Evolutionary conservation across 2,888 invertebrate genomes (phyloP).

Genomic region (Boloria euphrosyne): DNA sequence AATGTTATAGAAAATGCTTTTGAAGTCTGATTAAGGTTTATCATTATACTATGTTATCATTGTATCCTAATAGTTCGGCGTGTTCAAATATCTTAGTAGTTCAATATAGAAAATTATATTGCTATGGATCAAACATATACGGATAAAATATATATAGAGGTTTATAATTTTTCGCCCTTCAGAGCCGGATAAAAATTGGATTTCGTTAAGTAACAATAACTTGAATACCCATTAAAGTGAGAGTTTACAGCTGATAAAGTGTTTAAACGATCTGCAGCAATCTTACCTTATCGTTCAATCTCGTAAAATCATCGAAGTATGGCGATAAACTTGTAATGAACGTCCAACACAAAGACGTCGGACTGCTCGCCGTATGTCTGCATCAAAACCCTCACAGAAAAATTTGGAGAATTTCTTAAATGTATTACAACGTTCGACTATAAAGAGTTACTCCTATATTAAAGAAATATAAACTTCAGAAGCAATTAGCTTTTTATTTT

Average conservation of each 20-base stretch:
- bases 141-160: too few relatives aligned
- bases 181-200: background rate
- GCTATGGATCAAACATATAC: too few relatives aligned
- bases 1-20: slow-evolving; percentile 7
- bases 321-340: slow-evolving; percentile 27
- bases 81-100: too few relatives aligned
- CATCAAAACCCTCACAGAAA: background rate
- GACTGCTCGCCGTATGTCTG: background rate
- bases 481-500: too few relatives aligned
- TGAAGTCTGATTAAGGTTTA: slow-evolving; percentile 13
- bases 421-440: background rate
- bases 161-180: too few relatives aligned
- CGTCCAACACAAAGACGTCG: slow-evolving; percentile 8
- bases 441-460: too few relatives aligned
- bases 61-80: too few relatives aligned
- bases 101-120: too few relatives aligned
- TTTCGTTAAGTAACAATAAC: background rate
- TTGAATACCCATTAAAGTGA: background rate
- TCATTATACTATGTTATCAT: background rate
- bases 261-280: slow-evolving; percentile 7
- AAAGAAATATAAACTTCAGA: too few relatives aligned
- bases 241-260: background rate
- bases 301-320: slow-evolving; percentile 21
- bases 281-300: slow-evolving; percentile 25
- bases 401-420: too few relatives aligned